Conservation (phyloP, 2,888 invertebrate species). For the Oscheius sp. region DNA sequence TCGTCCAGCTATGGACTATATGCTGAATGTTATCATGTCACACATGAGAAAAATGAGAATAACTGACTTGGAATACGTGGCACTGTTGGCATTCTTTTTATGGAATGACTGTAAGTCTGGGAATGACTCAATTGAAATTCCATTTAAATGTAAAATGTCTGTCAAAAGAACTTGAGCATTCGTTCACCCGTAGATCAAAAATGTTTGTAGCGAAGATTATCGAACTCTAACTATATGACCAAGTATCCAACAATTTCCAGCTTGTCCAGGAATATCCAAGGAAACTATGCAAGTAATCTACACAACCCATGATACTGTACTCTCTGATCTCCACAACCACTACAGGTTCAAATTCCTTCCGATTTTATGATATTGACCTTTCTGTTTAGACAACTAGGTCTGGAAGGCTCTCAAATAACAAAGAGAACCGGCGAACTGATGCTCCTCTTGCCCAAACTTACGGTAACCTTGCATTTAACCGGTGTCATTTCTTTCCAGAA, state of each 20-base stretch:
- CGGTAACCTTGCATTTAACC: slow-evolving; percentile 44
- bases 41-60: slow-evolving; percentile 66
- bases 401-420: slow-evolving; percentile 52
- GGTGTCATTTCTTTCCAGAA: slow-evolving; percentile 46
- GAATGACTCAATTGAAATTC: background rate
- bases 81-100: slow-evolving; percentile 65
- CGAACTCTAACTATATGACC: too few species aligned
- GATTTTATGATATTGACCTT: background rate
- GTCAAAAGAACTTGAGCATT: background rate
- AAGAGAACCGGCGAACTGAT: slow-evolving; percentile 62
- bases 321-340: slow-evolving; percentile 64
- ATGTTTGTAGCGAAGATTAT: background rate
- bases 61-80: slow-evolving; percentile 62
- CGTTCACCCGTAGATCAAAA: too few species aligned
- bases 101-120: slow-evolving; percentile 64
- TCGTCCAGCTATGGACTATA: slow-evolving; percentile 65
- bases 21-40: slow-evolving; percentile 65
- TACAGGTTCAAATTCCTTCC: slow-evolving; percentile 46
- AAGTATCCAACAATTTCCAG: too few species aligned
- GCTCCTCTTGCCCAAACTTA: slow-evolving; percentile 67
- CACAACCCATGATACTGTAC: slow-evolving; percentile 60
- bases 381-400: slow-evolving; percentile 45
- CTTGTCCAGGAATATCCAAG: slow-evolving; percentile 33
- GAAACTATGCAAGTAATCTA: slow-evolving; percentile 52
- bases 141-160: background rate